Percentiles rank a stretch among this genome's conserved stretches.
Conservation (phyloP, 2,797 vertebrate species). For the Falco concolor region DNA sequence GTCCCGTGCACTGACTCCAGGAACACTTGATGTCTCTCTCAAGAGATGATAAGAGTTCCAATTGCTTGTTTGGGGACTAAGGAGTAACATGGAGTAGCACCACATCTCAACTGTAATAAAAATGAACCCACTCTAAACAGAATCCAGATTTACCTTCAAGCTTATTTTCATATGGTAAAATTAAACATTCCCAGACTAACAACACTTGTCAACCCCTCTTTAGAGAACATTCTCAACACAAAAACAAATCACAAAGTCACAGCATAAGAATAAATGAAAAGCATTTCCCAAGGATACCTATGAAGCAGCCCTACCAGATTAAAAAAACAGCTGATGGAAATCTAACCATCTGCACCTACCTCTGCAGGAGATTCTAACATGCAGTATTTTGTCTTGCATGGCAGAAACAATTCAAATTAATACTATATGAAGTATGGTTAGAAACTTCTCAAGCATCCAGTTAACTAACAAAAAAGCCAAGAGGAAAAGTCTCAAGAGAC, state of each 20-base stretch:
- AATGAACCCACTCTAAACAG: not conserved
- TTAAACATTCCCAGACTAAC: not conserved
- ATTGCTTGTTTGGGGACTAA: not conserved
- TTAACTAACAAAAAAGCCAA: not conserved
- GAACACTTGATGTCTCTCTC: conserved; percentile 23
- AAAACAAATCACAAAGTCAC: not conserved
- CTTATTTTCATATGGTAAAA: not conserved
- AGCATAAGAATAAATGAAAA: not conserved
- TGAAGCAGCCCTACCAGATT: not conserved
- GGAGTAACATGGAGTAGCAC: not conserved
- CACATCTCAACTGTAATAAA: not conserved
- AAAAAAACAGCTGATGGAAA: not conserved
- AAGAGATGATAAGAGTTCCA: not conserved
- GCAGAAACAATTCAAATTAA: not conserved
- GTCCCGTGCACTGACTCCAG: not conserved
- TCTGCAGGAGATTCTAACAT: not conserved
- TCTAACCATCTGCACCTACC: not conserved
- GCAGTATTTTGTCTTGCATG: not conserved
- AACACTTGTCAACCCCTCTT: not conserved
- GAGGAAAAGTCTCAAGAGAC: not conserved
- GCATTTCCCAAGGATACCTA: not conserved
- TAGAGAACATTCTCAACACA: not conserved
- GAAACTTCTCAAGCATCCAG: not conserved
- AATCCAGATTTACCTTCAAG: not conserved
- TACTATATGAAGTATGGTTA: not conserved